Evolutionary conservation across 2,113 vertebrate genomes (phyloP), one percentile per base, ranked within the genome.

Genomic region (Chionodraco myersi): DNA sequence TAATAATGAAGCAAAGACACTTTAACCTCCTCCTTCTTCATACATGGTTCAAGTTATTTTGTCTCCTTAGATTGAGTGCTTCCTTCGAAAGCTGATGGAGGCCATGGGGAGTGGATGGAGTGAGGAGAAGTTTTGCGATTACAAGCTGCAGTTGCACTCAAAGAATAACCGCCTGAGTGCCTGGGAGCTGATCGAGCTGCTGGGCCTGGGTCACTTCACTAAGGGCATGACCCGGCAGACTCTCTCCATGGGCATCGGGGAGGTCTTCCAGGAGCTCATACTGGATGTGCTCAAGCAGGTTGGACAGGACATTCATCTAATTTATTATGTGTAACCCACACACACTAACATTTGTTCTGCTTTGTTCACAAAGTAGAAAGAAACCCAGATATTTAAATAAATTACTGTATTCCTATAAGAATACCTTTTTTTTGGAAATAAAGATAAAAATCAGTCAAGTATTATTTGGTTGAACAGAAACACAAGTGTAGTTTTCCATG

Each of bases 231-330:
- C 97, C 88, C 88, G 63, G 14, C 96, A 97, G 92, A 97, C 96
- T 0, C 92, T 99, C 63, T 96, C 97, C 57, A 97, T 99, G 97
- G 97, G 96, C 69, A 95, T 99, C 89, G 95, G 77, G 1, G 97
- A 99, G 86, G 96, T 99, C 88, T 99, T 96, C 61, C 96, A 92
- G 78, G 97, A 99, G 75, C 96, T 99, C 58, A 97, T 99, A 72
- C 86, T 99, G 86, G 97, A 99, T 75, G 90, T 99, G 30, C 93
- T 99, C 71, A 99, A 99, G 86, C 97, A 99, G 96, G 98, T 99
- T 65, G 92, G 94, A 71, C 16, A 12, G 1, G 16, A 26, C 14
- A 23, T 41, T 41, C 14, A 61, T 36, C 18, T 44, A 23, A 45
- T 41, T 41, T 41, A 41, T 41, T 41, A 41, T 41, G 7, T 41